Evolutionary conservation across 2,113 vertebrate genomes (phyloP), one percentile per base, ranked within the genome.

Genomic region (Eolophus roseicapilla): DNA sequence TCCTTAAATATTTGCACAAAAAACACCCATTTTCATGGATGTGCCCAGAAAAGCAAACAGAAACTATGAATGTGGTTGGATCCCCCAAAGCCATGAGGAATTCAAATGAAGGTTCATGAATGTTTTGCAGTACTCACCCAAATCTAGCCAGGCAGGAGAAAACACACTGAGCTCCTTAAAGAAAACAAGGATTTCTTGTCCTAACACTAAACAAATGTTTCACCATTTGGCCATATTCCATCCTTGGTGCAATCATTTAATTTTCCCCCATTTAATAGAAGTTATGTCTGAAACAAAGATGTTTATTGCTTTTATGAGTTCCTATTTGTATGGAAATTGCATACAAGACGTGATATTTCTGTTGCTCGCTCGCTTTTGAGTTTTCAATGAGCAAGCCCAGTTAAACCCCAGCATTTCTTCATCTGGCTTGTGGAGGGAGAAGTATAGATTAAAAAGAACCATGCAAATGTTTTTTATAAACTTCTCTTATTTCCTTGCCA

Each of bases 401-500:
- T 89, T 63, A 65, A 96, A 86, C 17, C 68, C 94, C 47, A 6
- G 25, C 82, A 25, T 94, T 96, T 96, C 97, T 98, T 98, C 98
- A 97, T 99, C 97, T 98, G 98, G 98, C 95, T 94, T 86, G 37
- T 23, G 97, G 97, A 98, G 77, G 84, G 96, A 97, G 97, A 98
- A 98, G 96, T 95, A 94, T 94, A 97, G 97, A 98, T 98, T 98
- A 98, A 98, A 98, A 98, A 98, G 98, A 94, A 82, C 87, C 97
- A 97, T 97, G 98, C 98, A 96, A 99, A 98, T 98, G 98, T 97
- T 99, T 99, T 98, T 97, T 98, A 98, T 98, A 98, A 98, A 98
- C 97, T 95, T 91, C 88, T 98, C 98, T 97, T 94, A 94, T 98
- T 96, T 93, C 97, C 97, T 86, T 96, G 97, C 98, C 98, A 86